These are phyloP conservation scores for Epirrita christyi DNA, from an alignment of 2,888 invertebrate genomes.

Conservation along the genomic window DNA sequence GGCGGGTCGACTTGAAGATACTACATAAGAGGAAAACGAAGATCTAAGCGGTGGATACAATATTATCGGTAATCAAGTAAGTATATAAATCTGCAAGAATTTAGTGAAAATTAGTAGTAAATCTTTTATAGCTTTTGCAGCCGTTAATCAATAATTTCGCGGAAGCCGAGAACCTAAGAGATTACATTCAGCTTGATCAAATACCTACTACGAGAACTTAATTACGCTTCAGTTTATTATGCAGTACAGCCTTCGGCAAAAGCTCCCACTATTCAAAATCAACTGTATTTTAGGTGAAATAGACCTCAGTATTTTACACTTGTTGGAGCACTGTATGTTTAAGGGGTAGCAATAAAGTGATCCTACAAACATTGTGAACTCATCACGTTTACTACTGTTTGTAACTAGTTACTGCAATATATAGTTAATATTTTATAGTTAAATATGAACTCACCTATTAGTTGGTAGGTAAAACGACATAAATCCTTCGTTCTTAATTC, in stretches of 20 bases:
- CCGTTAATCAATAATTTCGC: not conserved
- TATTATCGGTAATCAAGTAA: too few species aligned
- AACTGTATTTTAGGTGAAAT: constrained; percentile 3
- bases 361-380: not conserved
- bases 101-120: too few species aligned
- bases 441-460: not conserved
- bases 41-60: not conserved
- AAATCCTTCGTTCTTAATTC: too few species aligned
- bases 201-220: not conserved
- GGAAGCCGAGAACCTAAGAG: not conserved
- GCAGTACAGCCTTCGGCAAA: constrained; percentile 3
- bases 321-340: not conserved
- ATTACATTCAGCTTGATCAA: not conserved
- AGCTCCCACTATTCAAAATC: constrained; percentile 2
- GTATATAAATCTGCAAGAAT: too few species aligned
- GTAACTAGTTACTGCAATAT: not conserved
- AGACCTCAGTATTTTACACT: not conserved
- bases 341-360: constrained; percentile 1
- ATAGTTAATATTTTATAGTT: not conserved
- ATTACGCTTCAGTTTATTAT: constrained; percentile 3
- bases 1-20: too few species aligned
- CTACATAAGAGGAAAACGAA: not conserved
- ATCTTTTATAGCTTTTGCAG: not conserved
- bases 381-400: constrained; percentile 1
- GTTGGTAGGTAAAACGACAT: not conserved